Percentiles rank a stretch among this genome's conserved stretches.
Evolutionary conservation across 2,797 vertebrate species (phyloP).

Genomic region (Rhinichthys osculus): DNA sequence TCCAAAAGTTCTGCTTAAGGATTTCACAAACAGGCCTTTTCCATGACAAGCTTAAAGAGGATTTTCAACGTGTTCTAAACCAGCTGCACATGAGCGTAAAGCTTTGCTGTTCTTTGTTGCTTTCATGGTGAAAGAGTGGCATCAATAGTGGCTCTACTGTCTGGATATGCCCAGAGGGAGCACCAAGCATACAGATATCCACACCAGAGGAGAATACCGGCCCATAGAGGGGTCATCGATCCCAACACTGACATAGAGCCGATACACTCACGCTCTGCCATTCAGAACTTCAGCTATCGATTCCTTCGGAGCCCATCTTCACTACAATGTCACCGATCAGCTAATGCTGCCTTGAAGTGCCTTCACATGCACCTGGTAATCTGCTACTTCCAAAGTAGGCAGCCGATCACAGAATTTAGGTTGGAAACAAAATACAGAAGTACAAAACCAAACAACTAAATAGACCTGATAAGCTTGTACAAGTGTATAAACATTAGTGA

Average conservation of each 20-base stretch:
- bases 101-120: constrained; percentile 22
- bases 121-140: constrained; percentile 15
- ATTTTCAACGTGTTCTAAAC: constrained; percentile 28
- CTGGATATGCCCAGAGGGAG: constrained; percentile 27
- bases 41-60: constrained; percentile 12
- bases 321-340: neutral
- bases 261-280: constrained; percentile 19
- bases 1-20: neutral
- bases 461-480: neutral
- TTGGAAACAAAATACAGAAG: neutral
- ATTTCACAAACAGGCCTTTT: constrained; percentile 26
- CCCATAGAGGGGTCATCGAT: constrained; percentile 26
- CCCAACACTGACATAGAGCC: constrained; percentile 27
- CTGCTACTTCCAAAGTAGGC: neutral
- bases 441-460: neutral
- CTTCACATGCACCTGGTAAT: neutral
- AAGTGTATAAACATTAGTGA: neutral
- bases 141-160: constrained; percentile 34
- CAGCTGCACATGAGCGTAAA: constrained; percentile 24
- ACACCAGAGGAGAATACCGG: neutral
- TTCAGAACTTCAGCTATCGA: constrained; percentile 29
- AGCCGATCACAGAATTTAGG: neutral
- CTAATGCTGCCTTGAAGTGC: neutral
- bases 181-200: constrained; percentile 20
- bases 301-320: constrained; percentile 10